Evolutionary conservation across 2,797 vertebrate species (phyloP).

Genomic region (Siniperca obscura): DNA sequence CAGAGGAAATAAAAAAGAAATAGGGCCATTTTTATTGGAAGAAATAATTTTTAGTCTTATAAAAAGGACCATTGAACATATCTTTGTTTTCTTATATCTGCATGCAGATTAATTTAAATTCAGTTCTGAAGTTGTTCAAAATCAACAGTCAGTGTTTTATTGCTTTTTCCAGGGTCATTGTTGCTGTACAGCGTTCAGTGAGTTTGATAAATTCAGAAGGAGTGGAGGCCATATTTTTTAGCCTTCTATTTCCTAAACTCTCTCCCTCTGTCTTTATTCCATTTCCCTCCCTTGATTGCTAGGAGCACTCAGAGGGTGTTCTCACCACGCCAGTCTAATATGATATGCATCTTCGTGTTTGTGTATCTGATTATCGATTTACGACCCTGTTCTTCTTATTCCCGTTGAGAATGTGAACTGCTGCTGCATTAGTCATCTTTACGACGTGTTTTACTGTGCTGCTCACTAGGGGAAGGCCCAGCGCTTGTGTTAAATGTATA

Average conservation of each 20-base stretch:
- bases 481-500: constrained; percentile 72
- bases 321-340: constrained; percentile 54
- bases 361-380: constrained; percentile 79
- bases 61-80: neutral
- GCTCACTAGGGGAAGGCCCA: constrained; percentile 55
- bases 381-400: constrained; percentile 55
- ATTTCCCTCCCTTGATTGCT: constrained; percentile 63
- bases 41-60: neutral
- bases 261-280: constrained; percentile 45
- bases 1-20: constrained; percentile 37
- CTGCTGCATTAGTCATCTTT: constrained; percentile 79
- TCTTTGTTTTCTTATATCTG: constrained; percentile 34
- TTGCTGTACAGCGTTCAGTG: constrained; percentile 20
- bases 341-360: constrained; percentile 73
- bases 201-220: constrained; percentile 50
- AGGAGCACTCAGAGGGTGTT: constrained; percentile 55
- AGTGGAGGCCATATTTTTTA: constrained; percentile 28
- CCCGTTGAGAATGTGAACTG: constrained; percentile 50
- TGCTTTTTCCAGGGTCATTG: constrained; percentile 41
- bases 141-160: constrained; percentile 30
- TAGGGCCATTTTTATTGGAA: neutral
- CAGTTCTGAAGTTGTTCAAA: constrained; percentile 12
- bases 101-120: constrained; percentile 36
- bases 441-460: constrained; percentile 74
- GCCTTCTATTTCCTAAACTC: constrained; percentile 31